Base-by-base conservation (phyloP, 2,888 invertebrate genomes). In the Sesia apiformis region DNA sequence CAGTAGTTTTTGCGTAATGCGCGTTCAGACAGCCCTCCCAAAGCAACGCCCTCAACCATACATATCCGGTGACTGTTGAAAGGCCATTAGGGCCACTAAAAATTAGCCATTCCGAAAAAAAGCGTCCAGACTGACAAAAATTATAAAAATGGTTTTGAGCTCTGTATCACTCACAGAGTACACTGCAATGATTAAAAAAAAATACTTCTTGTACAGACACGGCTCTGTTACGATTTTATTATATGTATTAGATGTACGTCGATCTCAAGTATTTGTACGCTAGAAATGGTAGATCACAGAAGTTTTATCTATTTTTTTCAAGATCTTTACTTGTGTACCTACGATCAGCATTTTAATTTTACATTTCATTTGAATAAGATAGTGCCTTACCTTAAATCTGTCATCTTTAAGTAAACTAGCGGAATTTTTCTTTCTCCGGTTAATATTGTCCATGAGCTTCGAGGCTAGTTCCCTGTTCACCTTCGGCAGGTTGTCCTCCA, bases 401-500 rank as follows among this genome's bases (percentile, higher is more conserved):
- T 94, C 91, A 79, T 99, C 99, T 67, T 93, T 91, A 56, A 99
- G 89, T 7, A 98, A 84, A 70, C 91, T 93, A 1, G 90, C 73
- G 1, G 90, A 74, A 58, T 89, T 91, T 64, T 92, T 91, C 67
- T 91, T 92, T 68, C 92, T 91, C 61, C 91, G 92, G 54, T 91
- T 91, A 56, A 90, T 90, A 0, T 75, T 72, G 64, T 94, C 93
- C 90, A 96, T 92, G 51, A 98, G 88, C 81, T 96, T 96, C 51
- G 95, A 90, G 3, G 98, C 98, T 66, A 98, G 85, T 53, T 97
- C 96, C 73, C 94, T 93, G 81, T 98, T 98, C 52, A 98, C 95
- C 76, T 93, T 93, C 0, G 98, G 98, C 54, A 98, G 85, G 80
- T 95, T 93, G 61, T 94, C 90, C 23, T 92, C 89, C 65, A 96